These are phyloP conservation scores for Drosophila takahashii DNA, from an alignment of 1,140 invertebrate genomes.

Conservation along the genomic window DNA sequence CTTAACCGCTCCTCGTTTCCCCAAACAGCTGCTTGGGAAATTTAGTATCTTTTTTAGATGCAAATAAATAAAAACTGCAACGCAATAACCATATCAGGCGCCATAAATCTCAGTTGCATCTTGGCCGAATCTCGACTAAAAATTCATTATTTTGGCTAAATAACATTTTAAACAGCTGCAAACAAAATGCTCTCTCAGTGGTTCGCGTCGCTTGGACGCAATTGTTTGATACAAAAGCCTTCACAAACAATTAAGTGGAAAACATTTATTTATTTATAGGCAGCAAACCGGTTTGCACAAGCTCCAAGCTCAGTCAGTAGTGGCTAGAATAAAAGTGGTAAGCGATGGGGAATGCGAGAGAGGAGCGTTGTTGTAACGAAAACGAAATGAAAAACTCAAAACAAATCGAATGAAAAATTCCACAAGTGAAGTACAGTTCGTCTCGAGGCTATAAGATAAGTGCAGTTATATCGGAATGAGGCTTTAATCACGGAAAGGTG, in stretches of 20 bases:
- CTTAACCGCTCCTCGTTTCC: constrained; percentile 28
- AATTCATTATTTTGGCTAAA: constrained; percentile 19
- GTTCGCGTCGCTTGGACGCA: constrained; percentile 3
- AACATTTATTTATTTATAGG: constrained; percentile 65
- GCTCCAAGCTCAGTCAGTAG: constrained; percentile 33
- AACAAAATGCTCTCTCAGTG: constrained; percentile 4
- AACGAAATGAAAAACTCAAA: constrained; percentile 45
- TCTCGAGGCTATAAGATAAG: constrained; percentile 14
- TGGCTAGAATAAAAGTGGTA: constrained; percentile 53
- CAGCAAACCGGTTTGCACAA: constrained; percentile 66
- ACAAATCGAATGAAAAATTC: constrained; percentile 46
- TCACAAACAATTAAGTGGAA: constrained; percentile 69
- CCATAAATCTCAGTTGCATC: constrained; percentile 34
- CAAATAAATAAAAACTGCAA: constrained; percentile 42
- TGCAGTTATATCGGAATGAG: constrained; percentile 8
- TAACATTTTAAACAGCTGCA: constrained; percentile 26
- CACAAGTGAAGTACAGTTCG: constrained; percentile 31
- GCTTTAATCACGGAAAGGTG: neutral
- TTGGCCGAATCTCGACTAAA: constrained; percentile 11
- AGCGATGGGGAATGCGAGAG: constrained; percentile 34
- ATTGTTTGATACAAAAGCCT: constrained; percentile 46
- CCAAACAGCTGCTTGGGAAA: constrained; percentile 40
- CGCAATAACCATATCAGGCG: constrained; percentile 18
- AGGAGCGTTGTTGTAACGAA: constrained; percentile 39
- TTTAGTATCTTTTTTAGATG: constrained; percentile 47